Evolutionary conservation across 92 coral and sea anemone genomes (phyloP).

Genomic region (Siderastrea siderea): DNA sequence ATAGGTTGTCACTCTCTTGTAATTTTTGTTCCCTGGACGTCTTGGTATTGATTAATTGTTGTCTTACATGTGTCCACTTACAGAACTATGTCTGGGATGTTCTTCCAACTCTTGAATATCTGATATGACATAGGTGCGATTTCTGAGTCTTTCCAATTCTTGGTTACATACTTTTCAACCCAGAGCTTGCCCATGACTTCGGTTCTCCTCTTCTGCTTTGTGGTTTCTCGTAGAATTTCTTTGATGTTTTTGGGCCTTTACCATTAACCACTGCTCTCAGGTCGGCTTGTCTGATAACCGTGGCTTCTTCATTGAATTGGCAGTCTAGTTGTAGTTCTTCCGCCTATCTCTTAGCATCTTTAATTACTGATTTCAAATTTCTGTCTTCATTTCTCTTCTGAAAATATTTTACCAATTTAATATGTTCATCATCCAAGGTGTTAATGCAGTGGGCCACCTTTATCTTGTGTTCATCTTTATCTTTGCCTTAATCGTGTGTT

Average conservation of each 20-base stretch:
- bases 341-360: not conserved
- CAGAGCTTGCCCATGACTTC: not conserved
- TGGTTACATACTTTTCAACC: not conserved
- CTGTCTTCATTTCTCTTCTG: conserved; percentile 6
- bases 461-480: too few relatives aligned
- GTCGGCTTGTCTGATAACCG: too few relatives aligned
- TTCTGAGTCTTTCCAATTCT: not conserved
- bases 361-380: not conserved
- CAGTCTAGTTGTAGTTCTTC: not conserved
- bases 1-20: too few relatives aligned
- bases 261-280: not conserved
- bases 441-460: conserved; percentile 27
- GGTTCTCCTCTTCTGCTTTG: not conserved
- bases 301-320: too few relatives aligned
- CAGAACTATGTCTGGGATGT: conserved; percentile 2
- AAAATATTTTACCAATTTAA: conserved; percentile 1
- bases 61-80: too few relatives aligned
- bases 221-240: not conserved
- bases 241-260: not conserved
- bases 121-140: conserved; percentile 5
- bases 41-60: too few relatives aligned
- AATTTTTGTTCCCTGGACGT: too few relatives aligned
- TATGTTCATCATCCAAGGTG: not conserved
- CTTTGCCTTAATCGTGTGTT: too few relatives aligned
- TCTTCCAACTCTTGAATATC: conserved; percentile 27